Evolutionary conservation across 2,797 vertebrate genomes (phyloP).

Genomic region (Halcyon chelicuti): DNA sequence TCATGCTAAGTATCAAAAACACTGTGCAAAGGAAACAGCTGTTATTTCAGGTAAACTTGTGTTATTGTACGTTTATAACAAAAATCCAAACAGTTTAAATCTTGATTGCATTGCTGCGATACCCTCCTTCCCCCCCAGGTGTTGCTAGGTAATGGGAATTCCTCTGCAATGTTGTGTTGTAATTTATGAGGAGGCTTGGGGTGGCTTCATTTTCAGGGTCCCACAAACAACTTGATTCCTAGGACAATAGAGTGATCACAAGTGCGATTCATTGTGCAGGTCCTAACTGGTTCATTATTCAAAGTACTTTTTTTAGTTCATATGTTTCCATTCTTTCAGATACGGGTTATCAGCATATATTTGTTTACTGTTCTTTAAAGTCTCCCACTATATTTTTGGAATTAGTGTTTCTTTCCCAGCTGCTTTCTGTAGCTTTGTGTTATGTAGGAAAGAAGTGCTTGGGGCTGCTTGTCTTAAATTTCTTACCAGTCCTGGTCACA

Average conservation of each 20-base stretch:
- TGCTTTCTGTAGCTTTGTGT: background rate
- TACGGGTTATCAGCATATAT: background rate
- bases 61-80: background rate
- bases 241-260: background rate
- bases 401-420: background rate
- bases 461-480: background rate
- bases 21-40: slow-evolving; percentile 14
- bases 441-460: background rate
- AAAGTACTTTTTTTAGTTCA: background rate
- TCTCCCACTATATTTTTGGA: background rate
- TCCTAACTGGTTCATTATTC: background rate
- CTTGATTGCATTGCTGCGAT: background rate
- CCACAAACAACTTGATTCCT: background rate
- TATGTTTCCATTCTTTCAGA: background rate
- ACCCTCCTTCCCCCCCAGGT: background rate
- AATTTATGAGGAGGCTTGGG: background rate
- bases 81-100: background rate
- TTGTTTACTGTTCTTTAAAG: background rate
- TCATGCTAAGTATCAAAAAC: slow-evolving; percentile 32
- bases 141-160: background rate
- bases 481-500: background rate
- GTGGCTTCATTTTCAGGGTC: background rate
- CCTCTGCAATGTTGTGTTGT: background rate
- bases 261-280: background rate
- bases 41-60: slow-evolving; percentile 9